phyloP scores from a whole-genome alignment of 2,113 vertebrate species.

The Salvator merianae region DNA sequence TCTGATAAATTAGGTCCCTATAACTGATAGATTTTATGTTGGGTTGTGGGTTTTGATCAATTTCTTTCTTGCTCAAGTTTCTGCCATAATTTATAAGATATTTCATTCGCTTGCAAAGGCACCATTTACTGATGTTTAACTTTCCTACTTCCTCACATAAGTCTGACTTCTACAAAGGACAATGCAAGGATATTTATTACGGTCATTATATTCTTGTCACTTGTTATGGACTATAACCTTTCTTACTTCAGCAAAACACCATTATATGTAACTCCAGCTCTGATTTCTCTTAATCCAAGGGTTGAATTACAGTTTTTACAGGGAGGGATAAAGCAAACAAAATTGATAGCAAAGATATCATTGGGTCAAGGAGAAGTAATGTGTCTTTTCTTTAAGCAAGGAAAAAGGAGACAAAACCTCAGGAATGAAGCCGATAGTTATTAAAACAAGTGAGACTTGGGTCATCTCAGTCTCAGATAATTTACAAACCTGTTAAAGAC shows the following conservation, averaged over 20 bases:
- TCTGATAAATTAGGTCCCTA: constrained; percentile 14
- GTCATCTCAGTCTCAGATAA: background rate
- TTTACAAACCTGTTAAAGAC: background rate
- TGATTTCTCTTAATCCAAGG: constrained; percentile 40
- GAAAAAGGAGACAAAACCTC: background rate
- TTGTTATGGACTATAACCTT: constrained; percentile 31
- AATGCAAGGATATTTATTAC: constrained; percentile 38
- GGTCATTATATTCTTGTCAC: constrained; percentile 29
- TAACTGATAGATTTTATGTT: background rate
- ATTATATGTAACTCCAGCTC: constrained; percentile 23
- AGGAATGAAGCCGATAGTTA: background rate
- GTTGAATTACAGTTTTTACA: constrained; percentile 11
- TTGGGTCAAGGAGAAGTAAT: background rate
- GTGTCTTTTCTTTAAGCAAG: constrained; percentile 7
- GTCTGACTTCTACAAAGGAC: constrained; percentile 18
- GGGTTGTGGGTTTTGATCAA: background rate
- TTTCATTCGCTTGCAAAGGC: background rate
- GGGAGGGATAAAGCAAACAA: constrained; percentile 17
- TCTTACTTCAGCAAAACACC: constrained; percentile 22
- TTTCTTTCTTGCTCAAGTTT: background rate
- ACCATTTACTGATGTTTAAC: background rate
- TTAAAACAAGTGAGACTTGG: background rate
- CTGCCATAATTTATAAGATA: background rate
- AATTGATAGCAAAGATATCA: constrained; percentile 29
- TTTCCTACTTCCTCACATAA: constrained; percentile 1